Evolutionary conservation across 1,140 invertebrate genomes (phyloP), one percentile per base, ranked within the genome.

Genomic region (Nephotettix cincticeps): DNA sequence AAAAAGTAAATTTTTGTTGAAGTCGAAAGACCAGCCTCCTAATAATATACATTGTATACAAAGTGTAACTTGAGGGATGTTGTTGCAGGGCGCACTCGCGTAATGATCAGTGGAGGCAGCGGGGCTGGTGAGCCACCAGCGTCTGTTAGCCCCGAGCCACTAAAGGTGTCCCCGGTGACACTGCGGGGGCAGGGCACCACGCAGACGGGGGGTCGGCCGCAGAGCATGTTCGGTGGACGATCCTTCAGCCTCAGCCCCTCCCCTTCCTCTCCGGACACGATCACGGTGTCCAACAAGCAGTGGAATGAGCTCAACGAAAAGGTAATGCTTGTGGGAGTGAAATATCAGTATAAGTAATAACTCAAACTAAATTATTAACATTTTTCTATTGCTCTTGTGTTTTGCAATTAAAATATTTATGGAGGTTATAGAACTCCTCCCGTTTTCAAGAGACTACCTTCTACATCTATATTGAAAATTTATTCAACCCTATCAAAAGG

Each of bases 251-350:
- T 40, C 2, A n/a, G 43, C 14, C 30, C 61, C 29, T 45, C 63
- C 1, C 65, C 65, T 9, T 64, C 65, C 23, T 64, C 68, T 40
- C 61, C 64, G 9, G 73, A 71, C 29, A 25, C 65, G 23, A 66
- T 72, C 36, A 70, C 69, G 9, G 63, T 70, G 54, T 27, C 73
- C 29, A 29, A 29, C 17, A 75, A 64, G 23, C 73, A 75, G 66
- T 72, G 73, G 66, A 69, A 28, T 54, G 69, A 74, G 21, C 56
- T 75, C 13, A 70, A 72, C 51, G 75, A 75, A 17, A 75, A 66
- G 69, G 75, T 75, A 64, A 68, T 32, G 25, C 21, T 43, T 13
- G 14, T 13, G 23, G 17, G n/a, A 36, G 2, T 21, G 40, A n/a
- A 23, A 30, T 6, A 66, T 67, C 23, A 63, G 63, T 9, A 14